phyloP scores from a whole-genome alignment of 2,797 vertebrate genomes.

The Pteronotus mesoamericanus region DNA sequence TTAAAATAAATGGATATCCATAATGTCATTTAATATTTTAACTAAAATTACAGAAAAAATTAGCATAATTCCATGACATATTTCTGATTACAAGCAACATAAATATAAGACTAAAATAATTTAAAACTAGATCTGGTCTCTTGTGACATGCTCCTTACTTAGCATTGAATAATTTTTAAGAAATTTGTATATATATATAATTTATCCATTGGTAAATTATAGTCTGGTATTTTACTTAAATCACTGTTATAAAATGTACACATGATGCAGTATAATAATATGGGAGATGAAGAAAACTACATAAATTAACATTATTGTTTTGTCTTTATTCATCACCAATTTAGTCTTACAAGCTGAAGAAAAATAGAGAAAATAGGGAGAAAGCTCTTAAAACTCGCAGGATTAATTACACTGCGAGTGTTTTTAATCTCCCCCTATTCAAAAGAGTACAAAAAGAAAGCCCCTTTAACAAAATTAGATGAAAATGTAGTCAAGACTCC shows the following conservation, averaged over 20 bases:
- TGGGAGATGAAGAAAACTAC: not conserved
- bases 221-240: constrained; percentile 40
- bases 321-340: constrained; percentile 39
- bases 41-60: constrained; percentile 3
- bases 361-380: constrained; percentile 51
- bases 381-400: constrained; percentile 46
- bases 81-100: not conserved
- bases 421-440: constrained; percentile 54
- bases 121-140: not conserved
- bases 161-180: constrained; percentile 22
- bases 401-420: constrained; percentile 51
- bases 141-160: not conserved
- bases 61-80: not conserved
- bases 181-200: not conserved
- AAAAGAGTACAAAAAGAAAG: constrained; percentile 38
- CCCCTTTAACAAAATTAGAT: constrained; percentile 42
- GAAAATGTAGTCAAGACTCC: not conserved
- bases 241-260: constrained; percentile 45
- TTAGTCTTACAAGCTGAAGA: constrained; percentile 33
- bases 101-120: constrained; percentile 19
- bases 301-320: constrained; percentile 54
- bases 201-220: not conserved
- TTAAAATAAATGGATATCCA: not conserved
- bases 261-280: constrained; percentile 14
- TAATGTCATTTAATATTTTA: constrained; percentile 9